Base-by-base conservation (phyloP, 2,888 invertebrate species). In the Chrysopilus asiliformis region DNA sequence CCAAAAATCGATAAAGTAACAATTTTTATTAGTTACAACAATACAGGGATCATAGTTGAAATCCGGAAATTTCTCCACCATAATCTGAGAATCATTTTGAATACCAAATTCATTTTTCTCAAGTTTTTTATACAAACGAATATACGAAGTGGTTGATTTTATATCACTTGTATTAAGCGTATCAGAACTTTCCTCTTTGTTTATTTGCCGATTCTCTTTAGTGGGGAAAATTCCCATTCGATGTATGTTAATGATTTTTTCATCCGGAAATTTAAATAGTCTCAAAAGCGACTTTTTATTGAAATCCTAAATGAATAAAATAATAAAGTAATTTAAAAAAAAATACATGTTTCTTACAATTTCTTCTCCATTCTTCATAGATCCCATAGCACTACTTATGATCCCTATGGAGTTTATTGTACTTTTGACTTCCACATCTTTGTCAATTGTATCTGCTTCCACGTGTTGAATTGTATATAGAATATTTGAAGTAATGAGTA, bases 401-500 rank as follows among this genome's bases (percentile, higher is more conserved):
- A 64, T 58, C 30, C 58, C 56, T 0, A 64, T 58, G 17, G 50
- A 49, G 37, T 50, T 46, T 14, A 52, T 48, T 17, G 50, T 49
- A n/a, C 44, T 50, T 44, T 13, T 40, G 32, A 10, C 2, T 16
- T 42, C 44, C n/a, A 43, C 43, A 32, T 55, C 51, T 3, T 47
- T 42, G 31, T 52, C 50, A 1, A 46, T 48, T 36, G 54, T 53
- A 2, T 49, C 46, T 16, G 16, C n/a, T 15, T 72, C 68, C 30
- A 72, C 65, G 30, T 58, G 55, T 48, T 62, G 60, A 45, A 60
- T 57, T 15, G 72, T 66, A 52, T 76, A 80, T 49, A 81, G 71
- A 43, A 82, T 65, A 49, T 72, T 70, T 52, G 78, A 78, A 18
- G 79, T 76, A 34, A 81, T 66, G 41, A 80, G 58, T 48, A 79